These are phyloP conservation scores for Rhinella marina DNA, from an alignment of 2,797 vertebrate genomes.

Conservation along the genomic window DNA sequence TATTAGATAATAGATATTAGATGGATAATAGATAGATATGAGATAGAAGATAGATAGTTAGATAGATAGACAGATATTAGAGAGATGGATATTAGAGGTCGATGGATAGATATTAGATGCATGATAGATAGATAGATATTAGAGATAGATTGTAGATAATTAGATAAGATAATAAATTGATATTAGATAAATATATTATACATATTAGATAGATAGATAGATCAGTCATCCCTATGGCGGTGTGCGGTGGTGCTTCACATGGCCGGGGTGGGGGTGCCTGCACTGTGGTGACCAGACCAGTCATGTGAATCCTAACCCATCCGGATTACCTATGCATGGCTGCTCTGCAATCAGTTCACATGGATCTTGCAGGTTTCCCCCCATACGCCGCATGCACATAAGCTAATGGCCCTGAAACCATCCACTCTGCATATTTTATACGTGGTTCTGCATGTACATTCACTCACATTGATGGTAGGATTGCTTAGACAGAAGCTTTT, in stretches of 20 bases:
- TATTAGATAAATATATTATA: no score
- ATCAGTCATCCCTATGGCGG: background rate
- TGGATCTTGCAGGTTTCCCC: constrained; percentile 2
- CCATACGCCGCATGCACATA: background rate
- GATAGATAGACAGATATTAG: no score
- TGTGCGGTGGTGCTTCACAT: background rate
- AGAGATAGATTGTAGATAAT: background rate
- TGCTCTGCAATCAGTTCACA: background rate
- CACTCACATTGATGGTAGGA: background rate
- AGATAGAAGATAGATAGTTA: no score
- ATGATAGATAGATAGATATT: no score
- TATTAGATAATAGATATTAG: no score
- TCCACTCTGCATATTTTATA: background rate
- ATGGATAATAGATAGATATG: no score
- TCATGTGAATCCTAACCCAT: constrained; percentile 15
- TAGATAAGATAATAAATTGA: no score
- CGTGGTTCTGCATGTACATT: background rate
- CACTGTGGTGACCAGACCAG: background rate
- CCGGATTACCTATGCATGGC: background rate
- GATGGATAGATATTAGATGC: no score
- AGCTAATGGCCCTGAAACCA: background rate
- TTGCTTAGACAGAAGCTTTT: background rate
- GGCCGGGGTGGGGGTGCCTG: background rate
- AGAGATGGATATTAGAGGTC: no score
- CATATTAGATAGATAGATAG: background rate